Conservation (phyloP, 2,888 invertebrate genomes). For the Athripsodes cinereus region DNA sequence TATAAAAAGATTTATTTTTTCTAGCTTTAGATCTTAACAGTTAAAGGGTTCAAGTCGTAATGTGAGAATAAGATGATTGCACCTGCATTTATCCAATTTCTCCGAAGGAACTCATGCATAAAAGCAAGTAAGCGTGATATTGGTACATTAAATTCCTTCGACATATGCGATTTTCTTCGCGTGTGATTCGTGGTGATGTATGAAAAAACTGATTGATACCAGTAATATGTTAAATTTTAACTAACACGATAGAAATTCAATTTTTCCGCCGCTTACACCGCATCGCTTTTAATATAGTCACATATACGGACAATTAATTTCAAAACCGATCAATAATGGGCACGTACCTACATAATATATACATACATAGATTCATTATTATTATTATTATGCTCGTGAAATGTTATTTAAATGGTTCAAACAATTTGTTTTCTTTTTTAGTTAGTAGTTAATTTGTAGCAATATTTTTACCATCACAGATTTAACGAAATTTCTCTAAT, state of each 20-base stretch:
- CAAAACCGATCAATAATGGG: too few species aligned
- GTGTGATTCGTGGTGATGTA: slow-evolving; percentile 4
- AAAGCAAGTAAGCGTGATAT: slow-evolving; percentile 56
- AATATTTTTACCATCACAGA: too few species aligned
- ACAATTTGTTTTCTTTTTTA: too few species aligned
- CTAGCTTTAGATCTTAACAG: slow-evolving; percentile 11
- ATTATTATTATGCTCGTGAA: too few species aligned
- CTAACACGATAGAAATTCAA: not conserved
- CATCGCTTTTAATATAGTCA: too few species aligned
- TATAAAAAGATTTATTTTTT: not conserved
- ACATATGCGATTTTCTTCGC: slow-evolving; percentile 4
- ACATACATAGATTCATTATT: too few species aligned
- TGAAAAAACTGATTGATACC: not conserved
- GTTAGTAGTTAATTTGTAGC: too few species aligned
- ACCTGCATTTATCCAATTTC: slow-evolving; percentile 27
- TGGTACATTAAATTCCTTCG: slow-evolving; percentile 37
- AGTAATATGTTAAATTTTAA: not conserved
- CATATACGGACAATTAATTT: too few species aligned
- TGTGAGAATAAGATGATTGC: slow-evolving; percentile 19
- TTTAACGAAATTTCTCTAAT: too few species aligned
- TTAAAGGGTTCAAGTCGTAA: slow-evolving; percentile 19
- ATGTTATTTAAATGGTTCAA: too few species aligned
- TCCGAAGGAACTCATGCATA: slow-evolving; percentile 31
- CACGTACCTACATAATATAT: too few species aligned
- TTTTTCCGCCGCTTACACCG: too few species aligned